A percentile compares a stretch with the other conserved stretches of the same genome.
Conservation (phyloP, 2,113 vertebrate species). For the Mystacornis crossleyi region DNA sequence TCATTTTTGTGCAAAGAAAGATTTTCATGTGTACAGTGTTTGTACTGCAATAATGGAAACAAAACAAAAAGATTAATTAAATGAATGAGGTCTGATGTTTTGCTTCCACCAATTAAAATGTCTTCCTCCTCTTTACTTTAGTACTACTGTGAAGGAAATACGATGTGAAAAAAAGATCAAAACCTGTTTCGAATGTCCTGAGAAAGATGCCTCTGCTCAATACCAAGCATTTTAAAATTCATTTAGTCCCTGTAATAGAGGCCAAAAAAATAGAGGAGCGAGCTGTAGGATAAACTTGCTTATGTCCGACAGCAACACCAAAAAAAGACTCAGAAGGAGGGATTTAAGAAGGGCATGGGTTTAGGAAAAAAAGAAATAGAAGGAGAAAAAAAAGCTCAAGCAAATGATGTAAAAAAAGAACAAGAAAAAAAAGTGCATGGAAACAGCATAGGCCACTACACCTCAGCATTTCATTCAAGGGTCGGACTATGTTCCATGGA, state of each 20-base stretch:
- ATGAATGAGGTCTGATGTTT: not conserved
- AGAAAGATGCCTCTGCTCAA: not conserved
- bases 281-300: not conserved
- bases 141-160: not conserved
- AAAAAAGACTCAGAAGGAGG: not conserved
- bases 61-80: not conserved
- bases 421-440: not conserved
- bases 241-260: not conserved
- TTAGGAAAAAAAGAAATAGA: not conserved
- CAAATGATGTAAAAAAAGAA: not conserved
- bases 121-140: not conserved
- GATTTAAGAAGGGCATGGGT: not conserved
- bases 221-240: not conserved
- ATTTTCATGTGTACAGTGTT: not conserved
- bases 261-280: not conserved
- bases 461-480: not conserved
- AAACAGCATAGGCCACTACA: not conserved
- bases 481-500: not conserved
- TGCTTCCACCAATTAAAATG: not conserved
- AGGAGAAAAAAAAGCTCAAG: rapidly evolving
- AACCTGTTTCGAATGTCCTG: not conserved
- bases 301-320: not conserved
- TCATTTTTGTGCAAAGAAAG: not conserved
- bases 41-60: not conserved
- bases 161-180: not conserved